These are phyloP conservation scores for Clepsis dumicolana DNA, from an alignment of 2,888 invertebrate genomes.

Conservation along the genomic window DNA sequence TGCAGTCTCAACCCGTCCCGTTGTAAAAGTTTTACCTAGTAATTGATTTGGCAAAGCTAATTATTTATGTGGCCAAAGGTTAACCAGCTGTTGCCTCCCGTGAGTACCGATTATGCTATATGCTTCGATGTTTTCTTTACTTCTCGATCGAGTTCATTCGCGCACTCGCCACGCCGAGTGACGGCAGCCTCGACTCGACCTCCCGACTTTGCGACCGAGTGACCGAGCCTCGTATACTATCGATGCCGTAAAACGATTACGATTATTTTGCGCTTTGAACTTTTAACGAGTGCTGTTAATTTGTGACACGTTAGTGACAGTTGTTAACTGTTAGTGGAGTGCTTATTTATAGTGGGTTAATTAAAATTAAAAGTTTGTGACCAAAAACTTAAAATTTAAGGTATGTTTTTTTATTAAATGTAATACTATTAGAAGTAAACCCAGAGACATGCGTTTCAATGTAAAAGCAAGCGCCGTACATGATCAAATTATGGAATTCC, in stretches of 20 bases:
- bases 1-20: neutral
- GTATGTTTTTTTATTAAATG: conserved; percentile 3
- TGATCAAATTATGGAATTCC: conserved; percentile 22
- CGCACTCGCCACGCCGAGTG: conserved; percentile 69
- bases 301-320: conserved; percentile 17
- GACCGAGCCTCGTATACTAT: conserved; percentile 47
- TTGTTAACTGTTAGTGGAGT: conserved; percentile 22
- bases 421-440: neutral
- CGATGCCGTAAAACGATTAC: conserved; percentile 31
- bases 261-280: conserved; percentile 46
- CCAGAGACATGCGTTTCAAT: neutral
- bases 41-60: conserved; percentile 4
- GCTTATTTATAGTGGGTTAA: neutral
- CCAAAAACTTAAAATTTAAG: neutral
- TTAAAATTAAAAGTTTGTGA: conserved; percentile 1
- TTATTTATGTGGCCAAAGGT: conserved; percentile 36
- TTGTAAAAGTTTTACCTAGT: conserved; percentile 6
- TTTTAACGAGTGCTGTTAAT: conserved; percentile 31
- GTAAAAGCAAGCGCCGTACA: conserved; percentile 13
- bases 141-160: conserved; percentile 70
- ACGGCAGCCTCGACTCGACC: conserved; percentile 64
- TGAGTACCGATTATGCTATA: conserved; percentile 17
- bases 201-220: conserved; percentile 39
- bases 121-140: conserved; percentile 50
- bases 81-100: conserved; percentile 40